phyloP scores from a whole-genome alignment of 2,113 vertebrate genomes.

The Condylura cristata region DNA sequence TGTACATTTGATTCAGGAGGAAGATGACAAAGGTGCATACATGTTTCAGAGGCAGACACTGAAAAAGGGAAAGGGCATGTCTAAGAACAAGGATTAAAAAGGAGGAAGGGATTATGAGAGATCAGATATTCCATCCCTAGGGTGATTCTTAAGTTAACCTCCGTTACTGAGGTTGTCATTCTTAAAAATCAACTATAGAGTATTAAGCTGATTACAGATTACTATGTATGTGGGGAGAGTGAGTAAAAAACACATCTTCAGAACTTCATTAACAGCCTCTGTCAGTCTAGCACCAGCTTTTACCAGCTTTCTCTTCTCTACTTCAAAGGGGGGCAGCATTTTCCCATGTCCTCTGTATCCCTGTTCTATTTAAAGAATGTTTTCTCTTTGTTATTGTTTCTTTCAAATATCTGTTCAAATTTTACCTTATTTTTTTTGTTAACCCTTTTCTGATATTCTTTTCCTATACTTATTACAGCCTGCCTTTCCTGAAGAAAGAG shows the following conservation, averaged over 20 bases:
- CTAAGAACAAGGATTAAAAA: neutral
- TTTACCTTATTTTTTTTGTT: constrained; percentile 50
- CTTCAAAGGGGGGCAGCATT: constrained; percentile 76
- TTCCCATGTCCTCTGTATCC: constrained; percentile 51
- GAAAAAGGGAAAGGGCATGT: neutral
- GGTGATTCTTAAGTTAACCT: neutral
- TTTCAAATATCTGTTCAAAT: constrained; percentile 50
- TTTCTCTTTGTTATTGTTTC: constrained; percentile 24
- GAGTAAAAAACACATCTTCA: neutral
- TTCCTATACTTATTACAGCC: neutral
- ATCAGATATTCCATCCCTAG: neutral
- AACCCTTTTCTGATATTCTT: constrained; percentile 38
- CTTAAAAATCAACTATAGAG: neutral
- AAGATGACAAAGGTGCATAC: neutral
- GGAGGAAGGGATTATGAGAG: neutral
- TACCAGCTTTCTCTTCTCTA: constrained; percentile 37
- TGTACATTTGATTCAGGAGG: neutral
- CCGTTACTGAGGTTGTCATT: neutral
- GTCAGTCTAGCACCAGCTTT: neutral
- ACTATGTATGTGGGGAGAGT: neutral
- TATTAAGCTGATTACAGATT: constrained; percentile 23
- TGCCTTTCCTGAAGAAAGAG: neutral
- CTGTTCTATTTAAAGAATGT: constrained; percentile 48
- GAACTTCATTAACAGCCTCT: constrained; percentile 29
- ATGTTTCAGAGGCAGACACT: neutral